Evolutionary conservation across 2,797 vertebrate genomes (phyloP), one percentile per base, ranked within the genome.

Genomic region (Spheniscus humboldti): DNA sequence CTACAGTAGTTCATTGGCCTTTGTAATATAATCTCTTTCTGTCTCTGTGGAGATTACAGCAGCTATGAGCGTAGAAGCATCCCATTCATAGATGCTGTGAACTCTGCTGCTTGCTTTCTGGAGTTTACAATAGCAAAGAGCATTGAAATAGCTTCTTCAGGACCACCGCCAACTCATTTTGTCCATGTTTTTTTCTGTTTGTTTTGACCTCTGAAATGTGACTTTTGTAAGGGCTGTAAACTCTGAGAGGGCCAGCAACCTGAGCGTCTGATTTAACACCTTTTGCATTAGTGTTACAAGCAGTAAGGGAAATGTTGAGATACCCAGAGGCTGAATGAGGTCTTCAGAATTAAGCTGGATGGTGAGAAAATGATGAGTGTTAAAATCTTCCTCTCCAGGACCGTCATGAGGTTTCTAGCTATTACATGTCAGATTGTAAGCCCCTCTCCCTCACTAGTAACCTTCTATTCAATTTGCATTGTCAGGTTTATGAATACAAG

Each of bases 21-120:
- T 92, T 77, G 79, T 94, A 80, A 90, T 83, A 80, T 68, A 90
- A 94, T 92, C 86, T 82, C 72, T 67, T 18, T 72, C 47, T 86
- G 68, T 68, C 79, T 86, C 74, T 87, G 52, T 41, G 56, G 84
- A 67, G 63, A 82, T 76, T 87, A 48, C 19, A 60, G 56, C n/a
- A 92, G 84, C 64, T 82, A 13, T 0, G 2, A 87, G 25, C 8
- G 28, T 33, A 11, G 52, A 63, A 86, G n/a, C 15, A 45, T 76
- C 68, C 68, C 81, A 33, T 64, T 93, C 78, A 83, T 1, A 47
- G 84, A 60, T 28, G 25, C 56, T 74, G 33, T 60, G 76, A 79
- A 39, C 68, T 74, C 48, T 33, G 6, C 27, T 18, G 5, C n/a
- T 81, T 79, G 47, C 35, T 83, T 87, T 92, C 50, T 93, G 72